A percentile compares a stretch with the other conserved stretches of the same genome.
Conservation (phyloP, 2,113 vertebrate species). For the Rhynchomys soricoides region DNA sequence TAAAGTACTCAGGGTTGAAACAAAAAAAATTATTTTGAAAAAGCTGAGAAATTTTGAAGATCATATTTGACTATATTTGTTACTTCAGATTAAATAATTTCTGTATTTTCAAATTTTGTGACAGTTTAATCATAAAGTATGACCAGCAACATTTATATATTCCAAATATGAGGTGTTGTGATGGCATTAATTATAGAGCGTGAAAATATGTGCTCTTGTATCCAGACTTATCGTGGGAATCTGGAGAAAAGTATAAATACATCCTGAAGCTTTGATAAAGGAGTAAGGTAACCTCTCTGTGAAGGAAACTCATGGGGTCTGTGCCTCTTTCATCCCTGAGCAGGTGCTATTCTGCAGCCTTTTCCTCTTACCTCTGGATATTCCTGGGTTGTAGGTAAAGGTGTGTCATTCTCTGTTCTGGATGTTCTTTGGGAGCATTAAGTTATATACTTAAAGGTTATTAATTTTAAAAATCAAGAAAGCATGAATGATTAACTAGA, state of each 20-base stretch:
- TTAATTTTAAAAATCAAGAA: background rate
- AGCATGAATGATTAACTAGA: background rate
- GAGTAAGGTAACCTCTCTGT: too few relatives aligned
- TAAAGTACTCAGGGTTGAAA: background rate
- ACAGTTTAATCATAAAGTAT: background rate
- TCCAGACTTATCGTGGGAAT: background rate
- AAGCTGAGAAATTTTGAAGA: background rate
- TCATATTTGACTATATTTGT: background rate
- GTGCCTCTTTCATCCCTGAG: background rate
- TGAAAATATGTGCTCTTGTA: background rate
- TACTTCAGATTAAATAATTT: background rate
- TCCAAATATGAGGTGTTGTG: background rate
- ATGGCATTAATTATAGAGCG: background rate
- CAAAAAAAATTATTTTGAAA: background rate
- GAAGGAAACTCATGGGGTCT: background rate
- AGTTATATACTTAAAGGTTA: background rate
- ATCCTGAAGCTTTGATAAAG: background rate
- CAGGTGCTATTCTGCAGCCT: fast-evolving
- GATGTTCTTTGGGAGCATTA: background rate
- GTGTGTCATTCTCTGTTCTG: background rate
- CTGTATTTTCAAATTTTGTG: background rate
- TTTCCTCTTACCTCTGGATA: fast-evolving
- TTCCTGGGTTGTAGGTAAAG: background rate
- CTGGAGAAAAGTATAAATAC: background rate
- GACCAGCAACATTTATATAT: background rate